phyloP scores from a whole-genome alignment of 2,888 invertebrate genomes.

The Acanthoscelides obtectus region DNA sequence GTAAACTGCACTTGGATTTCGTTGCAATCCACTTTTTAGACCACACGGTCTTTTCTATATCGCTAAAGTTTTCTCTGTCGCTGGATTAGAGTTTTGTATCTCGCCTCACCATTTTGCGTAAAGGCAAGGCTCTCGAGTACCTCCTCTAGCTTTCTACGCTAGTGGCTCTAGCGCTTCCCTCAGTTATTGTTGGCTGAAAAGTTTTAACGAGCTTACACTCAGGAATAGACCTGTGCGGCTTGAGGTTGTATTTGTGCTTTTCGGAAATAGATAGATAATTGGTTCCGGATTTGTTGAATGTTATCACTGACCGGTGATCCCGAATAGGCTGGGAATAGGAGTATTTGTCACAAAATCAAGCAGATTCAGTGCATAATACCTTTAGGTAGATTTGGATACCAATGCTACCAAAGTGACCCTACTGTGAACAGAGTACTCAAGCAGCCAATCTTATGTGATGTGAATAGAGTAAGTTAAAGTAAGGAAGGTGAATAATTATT shows the following conservation, averaged over 20 bases:
- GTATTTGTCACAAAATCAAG: no score
- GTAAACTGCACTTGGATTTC: no score
- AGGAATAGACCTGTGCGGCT: background rate
- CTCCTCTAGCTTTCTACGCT: background rate
- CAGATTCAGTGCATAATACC: no score
- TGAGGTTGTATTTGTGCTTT: background rate
- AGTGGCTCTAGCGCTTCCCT: background rate
- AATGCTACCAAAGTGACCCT: no score
- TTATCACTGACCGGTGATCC: background rate
- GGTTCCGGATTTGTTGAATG: background rate
- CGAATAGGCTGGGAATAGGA: no score
- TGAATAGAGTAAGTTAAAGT: no score
- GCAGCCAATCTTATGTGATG: no score
- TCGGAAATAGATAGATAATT: background rate
- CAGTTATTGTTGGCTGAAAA: background rate
- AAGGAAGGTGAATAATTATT: no score
- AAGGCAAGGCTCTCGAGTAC: background rate
- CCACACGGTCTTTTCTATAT: background rate
- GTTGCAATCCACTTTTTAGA: no score
- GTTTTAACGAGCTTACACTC: background rate
- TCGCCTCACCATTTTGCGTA: background rate
- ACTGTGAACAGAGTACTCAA: no score
- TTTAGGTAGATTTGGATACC: no score
- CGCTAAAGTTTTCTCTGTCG: background rate
- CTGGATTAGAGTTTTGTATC: background rate